Percentiles rank a stretch among this genome's conserved stretches.
These are phyloP conservation scores for Miniopterus natalensis DNA, from an alignment of 2,113 vertebrate species.

Conservation along the genomic window DNA sequence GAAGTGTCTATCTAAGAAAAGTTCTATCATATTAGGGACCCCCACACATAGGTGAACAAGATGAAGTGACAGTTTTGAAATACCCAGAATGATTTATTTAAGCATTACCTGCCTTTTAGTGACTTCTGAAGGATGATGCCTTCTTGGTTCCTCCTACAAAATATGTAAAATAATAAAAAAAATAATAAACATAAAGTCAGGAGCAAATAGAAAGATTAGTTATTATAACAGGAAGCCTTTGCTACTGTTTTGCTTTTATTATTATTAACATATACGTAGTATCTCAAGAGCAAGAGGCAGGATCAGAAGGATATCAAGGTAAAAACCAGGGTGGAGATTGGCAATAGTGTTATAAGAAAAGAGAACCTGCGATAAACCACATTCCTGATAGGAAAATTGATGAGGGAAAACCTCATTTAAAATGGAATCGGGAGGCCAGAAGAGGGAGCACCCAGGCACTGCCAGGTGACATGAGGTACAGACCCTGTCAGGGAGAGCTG, in stretches of 20 bases:
- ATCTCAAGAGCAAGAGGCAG: neutral
- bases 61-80: neutral
- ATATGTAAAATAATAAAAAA: neutral
- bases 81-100: neutral
- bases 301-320: neutral
- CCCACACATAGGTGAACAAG: neutral
- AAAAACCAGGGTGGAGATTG: neutral
- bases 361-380: neutral
- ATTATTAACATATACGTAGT: neutral
- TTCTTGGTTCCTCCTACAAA: conserved; percentile 61
- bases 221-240: neutral
- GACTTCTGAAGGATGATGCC: neutral
- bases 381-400: neutral
- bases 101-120: conserved; percentile 61
- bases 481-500: neutral
- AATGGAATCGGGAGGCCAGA: neutral
- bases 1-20: neutral
- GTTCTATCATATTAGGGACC: neutral
- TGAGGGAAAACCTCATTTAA: neutral
- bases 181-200: neutral
- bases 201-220: neutral
- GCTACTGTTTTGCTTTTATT: neutral
- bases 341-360: neutral
- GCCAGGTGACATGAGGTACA: neutral
- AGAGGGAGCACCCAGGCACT: neutral